A percentile compares a stretch with the other conserved stretches of the same genome.
Conservation (phyloP, 1,140 invertebrate species). For the Laupala kohalensis region DNA sequence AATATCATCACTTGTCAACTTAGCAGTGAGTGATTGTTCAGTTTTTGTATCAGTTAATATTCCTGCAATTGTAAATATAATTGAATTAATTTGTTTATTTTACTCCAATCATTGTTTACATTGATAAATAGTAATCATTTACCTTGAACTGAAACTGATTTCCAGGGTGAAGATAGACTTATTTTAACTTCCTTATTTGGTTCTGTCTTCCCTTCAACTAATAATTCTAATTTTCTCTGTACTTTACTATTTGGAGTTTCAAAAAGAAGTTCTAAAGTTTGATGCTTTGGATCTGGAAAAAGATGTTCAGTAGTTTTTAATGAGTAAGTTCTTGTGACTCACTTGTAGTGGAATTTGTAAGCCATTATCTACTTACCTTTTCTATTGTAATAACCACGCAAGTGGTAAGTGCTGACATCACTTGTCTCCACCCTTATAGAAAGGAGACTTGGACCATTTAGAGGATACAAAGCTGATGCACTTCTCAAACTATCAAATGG, state of each 20-base stretch:
- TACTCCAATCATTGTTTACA: no score
- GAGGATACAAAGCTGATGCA: slow-evolving; percentile 40
- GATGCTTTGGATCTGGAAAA: slow-evolving; percentile 23
- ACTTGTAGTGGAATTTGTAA: no score
- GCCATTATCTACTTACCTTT: slow-evolving; percentile 1
- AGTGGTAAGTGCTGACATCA: slow-evolving; percentile 46
- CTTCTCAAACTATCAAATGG: slow-evolving; percentile 35
- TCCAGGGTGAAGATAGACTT: slow-evolving; percentile 41
- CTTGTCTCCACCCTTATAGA: slow-evolving; percentile 46
- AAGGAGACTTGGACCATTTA: slow-evolving; percentile 47
- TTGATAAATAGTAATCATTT: no score
- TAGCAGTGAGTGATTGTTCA: slow-evolving; percentile 39
- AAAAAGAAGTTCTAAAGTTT: slow-evolving; percentile 43
- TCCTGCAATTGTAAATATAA: slow-evolving; percentile 8
- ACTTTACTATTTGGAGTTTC: slow-evolving; percentile 47
- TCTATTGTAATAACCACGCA: slow-evolving; percentile 20
- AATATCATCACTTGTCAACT: slow-evolving; percentile 38
- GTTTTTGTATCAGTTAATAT: slow-evolving; percentile 34
- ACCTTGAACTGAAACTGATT: slow-evolving; percentile 36
- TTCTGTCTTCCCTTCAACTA: slow-evolving; percentile 30
- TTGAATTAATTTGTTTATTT: no score
- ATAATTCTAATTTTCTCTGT: slow-evolving; percentile 40
- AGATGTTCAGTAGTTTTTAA: background rate
- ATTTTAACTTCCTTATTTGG: slow-evolving; percentile 39
- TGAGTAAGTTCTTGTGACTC: background rate